Evolutionary conservation across 2,113 vertebrate species (phyloP), one percentile per base, ranked within the genome.

Genomic region (Hippocampus comes): DNA sequence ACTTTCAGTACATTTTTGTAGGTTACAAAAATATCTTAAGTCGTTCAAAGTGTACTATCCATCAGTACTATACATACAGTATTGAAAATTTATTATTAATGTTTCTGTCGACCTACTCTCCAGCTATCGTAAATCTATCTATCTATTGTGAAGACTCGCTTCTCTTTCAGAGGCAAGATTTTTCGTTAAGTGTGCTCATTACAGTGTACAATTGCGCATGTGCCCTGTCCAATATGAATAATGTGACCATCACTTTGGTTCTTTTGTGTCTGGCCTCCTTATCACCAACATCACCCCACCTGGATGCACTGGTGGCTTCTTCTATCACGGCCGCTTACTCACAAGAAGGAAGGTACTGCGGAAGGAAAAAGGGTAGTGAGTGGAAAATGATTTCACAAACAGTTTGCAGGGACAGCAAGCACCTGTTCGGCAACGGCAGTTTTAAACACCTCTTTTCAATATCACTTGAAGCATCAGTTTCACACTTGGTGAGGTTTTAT

Each of bases 221-320:
- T 23, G 0, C 73, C 51, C 4, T 67, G 60, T 41, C 68, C 72
- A 70, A 73, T 48, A 12, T 86, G 88, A 86, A 76, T 83, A 75
- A 85, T 75, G 49, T 30, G 0, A 38, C 72, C 71, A 61, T 79
- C 81, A 79, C 75, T 75, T 72, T 74, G 59, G 11, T 74, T 73
- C 84, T 82, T 77, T 74, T 82, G 80, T 61, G 75, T 78, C 23
- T 71, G 73, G 49, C 56, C 66, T 85, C 71, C 77, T 81, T 83
- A 82, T 87, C 81, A 64, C 76, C 55, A 74, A 53, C 27, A 30
- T 51, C 27, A 27, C 77, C 81, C 78, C 74, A 79, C 68, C 66
- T 68, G 25, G 67, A 68, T 83, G 57, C 65, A 59, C 59, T 9
- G 23, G 68, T 56, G 70, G 55, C 46, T 82, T 72, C 64, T 49